phyloP scores from a whole-genome alignment of 1,140 invertebrate species.

The Pogonus chalceus region DNA sequence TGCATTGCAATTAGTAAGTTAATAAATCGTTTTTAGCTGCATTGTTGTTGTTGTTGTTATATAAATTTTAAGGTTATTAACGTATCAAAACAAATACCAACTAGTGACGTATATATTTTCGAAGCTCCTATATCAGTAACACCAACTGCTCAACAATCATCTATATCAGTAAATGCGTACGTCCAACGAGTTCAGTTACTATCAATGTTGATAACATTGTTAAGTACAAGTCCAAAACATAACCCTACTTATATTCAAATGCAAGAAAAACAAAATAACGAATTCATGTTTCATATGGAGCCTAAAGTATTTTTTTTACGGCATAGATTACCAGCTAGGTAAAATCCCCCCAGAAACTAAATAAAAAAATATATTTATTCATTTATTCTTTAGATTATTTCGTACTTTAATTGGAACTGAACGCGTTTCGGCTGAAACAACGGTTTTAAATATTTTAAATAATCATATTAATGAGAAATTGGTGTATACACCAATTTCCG shows the following conservation, averaged over 20 bases:
- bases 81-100: constrained; percentile 1
- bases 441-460: not conserved
- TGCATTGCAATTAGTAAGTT: not conserved
- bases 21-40: not conserved
- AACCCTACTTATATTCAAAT: not conserved
- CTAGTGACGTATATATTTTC: constrained; percentile 6
- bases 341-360: not conserved
- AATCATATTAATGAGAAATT: not conserved
- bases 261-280: not conserved
- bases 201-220: constrained; percentile 4
- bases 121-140: not conserved
- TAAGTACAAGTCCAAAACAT: constrained; percentile 4
- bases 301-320: constrained; percentile 8
- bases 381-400: constrained; percentile 1
- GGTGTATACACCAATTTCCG: not conserved
- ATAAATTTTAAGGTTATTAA: not conserved
- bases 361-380: not conserved
- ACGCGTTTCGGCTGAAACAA: not conserved
- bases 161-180: not conserved
- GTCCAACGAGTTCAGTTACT: not conserved
- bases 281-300: not conserved
- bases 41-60: no score
- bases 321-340: constrained; percentile 1
- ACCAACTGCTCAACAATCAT: not conserved
- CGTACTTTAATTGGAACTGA: constrained; percentile 8